Conservation (phyloP, 2,888 invertebrate genomes). For the Drosophila lacicola region DNA sequence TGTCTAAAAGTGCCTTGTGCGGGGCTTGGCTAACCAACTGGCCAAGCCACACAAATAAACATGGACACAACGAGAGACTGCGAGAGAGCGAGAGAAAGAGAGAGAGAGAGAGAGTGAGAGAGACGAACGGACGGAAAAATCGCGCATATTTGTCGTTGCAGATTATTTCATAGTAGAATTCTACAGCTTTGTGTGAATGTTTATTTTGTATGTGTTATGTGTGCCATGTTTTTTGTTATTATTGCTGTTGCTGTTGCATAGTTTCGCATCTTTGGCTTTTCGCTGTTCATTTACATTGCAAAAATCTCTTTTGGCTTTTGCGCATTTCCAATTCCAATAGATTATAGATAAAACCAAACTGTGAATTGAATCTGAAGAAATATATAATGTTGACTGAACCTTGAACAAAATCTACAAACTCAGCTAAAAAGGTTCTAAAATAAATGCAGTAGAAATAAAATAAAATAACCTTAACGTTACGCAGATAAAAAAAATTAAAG, state of each 20-base stretch:
- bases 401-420: background rate
- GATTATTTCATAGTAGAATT: conserved; percentile 78
- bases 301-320: conserved; percentile 52
- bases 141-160: conserved; percentile 79
- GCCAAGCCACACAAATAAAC: conserved; percentile 64
- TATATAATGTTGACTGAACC: conserved; percentile 6
- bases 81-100: conserved; percentile 1
- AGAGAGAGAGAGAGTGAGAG: background rate
- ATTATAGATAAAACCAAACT: conserved; percentile 49
- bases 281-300: conserved; percentile 73
- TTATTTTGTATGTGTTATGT: conserved; percentile 22
- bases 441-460: background rate
- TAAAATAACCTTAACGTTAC: background rate
- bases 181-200: conserved; percentile 38
- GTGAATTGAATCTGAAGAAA: conserved; percentile 6
- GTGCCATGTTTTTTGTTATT: conserved; percentile 30
- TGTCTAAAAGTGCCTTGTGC: conserved; percentile 55
- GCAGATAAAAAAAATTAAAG: background rate
- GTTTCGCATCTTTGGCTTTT: conserved; percentile 44
- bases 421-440: background rate
- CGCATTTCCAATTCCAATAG: conserved; percentile 66
- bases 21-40: conserved; percentile 79
- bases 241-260: conserved; percentile 25
- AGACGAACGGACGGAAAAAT: conserved; percentile 44
- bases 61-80: conserved; percentile 36